Evolutionary conservation across 2,888 invertebrate genomes (phyloP).

Genomic region (Sphaerophoria taeniata): DNA sequence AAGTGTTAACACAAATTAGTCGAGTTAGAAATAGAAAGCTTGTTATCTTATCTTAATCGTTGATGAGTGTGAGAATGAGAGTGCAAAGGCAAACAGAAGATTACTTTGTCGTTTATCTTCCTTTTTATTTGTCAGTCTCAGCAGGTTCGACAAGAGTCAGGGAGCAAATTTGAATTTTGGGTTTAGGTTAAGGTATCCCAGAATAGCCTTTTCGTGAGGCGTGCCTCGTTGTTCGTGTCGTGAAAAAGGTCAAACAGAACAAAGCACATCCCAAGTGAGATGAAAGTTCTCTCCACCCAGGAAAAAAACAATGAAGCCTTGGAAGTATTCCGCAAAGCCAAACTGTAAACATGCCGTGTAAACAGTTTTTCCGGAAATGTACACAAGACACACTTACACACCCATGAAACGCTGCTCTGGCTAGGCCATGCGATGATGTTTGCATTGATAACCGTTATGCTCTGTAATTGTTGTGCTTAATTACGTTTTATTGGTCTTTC

Average conservation of each 20-base stretch:
- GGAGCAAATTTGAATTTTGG: slow-evolving; percentile 40
- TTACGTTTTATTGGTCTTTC: slow-evolving; percentile 52
- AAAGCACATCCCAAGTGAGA: not conserved
- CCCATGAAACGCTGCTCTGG: not conserved
- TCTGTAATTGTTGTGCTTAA: slow-evolving; percentile 61
- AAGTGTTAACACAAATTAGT: slow-evolving; percentile 48
- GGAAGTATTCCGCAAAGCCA: slow-evolving; percentile 33
- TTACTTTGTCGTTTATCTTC: slow-evolving; percentile 23
- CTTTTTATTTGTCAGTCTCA: not conserved
- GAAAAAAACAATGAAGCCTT: slow-evolving; percentile 16
- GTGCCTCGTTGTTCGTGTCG: not conserved
- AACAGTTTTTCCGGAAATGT: slow-evolving; percentile 57
- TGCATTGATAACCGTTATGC: slow-evolving; percentile 48
- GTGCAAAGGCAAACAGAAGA: slow-evolving; percentile 56
- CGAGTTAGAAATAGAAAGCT: slow-evolving; percentile 33
- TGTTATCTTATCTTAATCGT: slow-evolving; percentile 56
- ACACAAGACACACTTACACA: slow-evolving; percentile 11
- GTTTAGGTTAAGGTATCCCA: slow-evolving; percentile 3
- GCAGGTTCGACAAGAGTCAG: not conserved
- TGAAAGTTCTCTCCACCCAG: slow-evolving; percentile 2
- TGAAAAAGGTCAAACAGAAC: not conserved
- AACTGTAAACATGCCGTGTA: slow-evolving; percentile 31
- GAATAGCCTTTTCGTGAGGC: slow-evolving; percentile 20
- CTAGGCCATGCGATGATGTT: slow-evolving; percentile 15
- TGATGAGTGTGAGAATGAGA: slow-evolving; percentile 31